phyloP scores from a whole-genome alignment of 1,140 invertebrate genomes.

The Trachelipus rathkii region DNA sequence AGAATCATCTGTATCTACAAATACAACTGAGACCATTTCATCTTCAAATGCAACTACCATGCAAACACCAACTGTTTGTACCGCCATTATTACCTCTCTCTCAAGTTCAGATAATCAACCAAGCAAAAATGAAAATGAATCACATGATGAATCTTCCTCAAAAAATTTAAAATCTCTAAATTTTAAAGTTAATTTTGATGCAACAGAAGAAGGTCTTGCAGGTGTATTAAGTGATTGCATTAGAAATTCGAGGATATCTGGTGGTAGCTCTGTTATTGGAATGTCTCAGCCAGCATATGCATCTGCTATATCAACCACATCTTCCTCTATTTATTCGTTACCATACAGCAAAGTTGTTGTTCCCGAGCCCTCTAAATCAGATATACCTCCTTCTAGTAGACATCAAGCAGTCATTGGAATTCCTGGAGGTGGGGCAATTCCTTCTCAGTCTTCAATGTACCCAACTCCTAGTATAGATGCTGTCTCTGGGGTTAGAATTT shows the following conservation, averaged over 20 bases:
- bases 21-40: constrained; percentile 22
- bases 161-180: constrained; percentile 11
- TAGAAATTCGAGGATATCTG: constrained; percentile 28
- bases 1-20: constrained; percentile 12
- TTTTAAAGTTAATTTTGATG: constrained; percentile 28
- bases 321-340: constrained; percentile 26
- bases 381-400: constrained; percentile 43
- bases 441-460: constrained; percentile 36
- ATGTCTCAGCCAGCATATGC: constrained; percentile 27
- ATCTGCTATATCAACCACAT: constrained; percentile 27
- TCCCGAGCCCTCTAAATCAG: constrained; percentile 37
- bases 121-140: background rate
- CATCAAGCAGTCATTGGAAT: constrained; percentile 46
- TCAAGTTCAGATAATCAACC: no score
- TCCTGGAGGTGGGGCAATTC: constrained; percentile 45
- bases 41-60: constrained; percentile 8
- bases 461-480: constrained; percentile 36
- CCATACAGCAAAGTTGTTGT: constrained; percentile 33
- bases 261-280: constrained; percentile 17
- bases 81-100: no score
- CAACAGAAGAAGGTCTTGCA: constrained; percentile 34
- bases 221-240: constrained; percentile 38
- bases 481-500: constrained; percentile 23
- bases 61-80: constrained; percentile 5
- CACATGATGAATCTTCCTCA: background rate